Conservation (phyloP, 2,888 invertebrate species). For the Tolmerus cingulatus region DNA sequence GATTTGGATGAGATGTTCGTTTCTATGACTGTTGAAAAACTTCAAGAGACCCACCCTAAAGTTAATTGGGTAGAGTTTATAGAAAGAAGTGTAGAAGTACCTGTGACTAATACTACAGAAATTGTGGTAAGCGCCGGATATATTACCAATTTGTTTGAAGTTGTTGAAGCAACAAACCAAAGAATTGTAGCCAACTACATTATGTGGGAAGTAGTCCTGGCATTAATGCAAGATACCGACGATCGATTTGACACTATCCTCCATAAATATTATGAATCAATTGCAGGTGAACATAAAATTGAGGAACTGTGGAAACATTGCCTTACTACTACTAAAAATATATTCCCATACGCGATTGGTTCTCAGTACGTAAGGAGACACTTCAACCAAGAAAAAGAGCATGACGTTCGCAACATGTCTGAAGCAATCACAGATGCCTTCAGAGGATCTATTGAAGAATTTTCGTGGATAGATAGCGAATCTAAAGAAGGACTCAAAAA, state of each 20-base stretch:
- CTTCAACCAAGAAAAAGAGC: conserved; percentile 67
- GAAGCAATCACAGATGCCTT: conserved; percentile 84
- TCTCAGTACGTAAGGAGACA: conserved; percentile 67
- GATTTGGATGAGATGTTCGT: neutral
- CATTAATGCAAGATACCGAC: conserved; percentile 1
- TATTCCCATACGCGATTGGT: neutral
- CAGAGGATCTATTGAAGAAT: conserved; percentile 78
- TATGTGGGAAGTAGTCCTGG: neutral
- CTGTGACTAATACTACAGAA: neutral
- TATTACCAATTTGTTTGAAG: neutral
- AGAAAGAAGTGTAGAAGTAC: neutral
- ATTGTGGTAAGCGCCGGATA: neutral
- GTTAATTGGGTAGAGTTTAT: conserved; percentile 21
- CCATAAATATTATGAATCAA: neutral
- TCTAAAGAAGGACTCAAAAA: conserved; percentile 81
- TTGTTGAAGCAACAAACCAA: conserved; percentile 2
- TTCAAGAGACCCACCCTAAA: neutral
- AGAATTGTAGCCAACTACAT: conserved; percentile 33
- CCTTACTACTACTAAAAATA: neutral
- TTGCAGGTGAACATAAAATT: neutral
- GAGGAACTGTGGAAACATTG: neutral
- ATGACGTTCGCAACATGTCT: conserved; percentile 82
- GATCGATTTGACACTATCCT: neutral
- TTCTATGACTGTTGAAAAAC: neutral
- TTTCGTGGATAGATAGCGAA: conserved; percentile 92